Conservation (phyloP, 1,140 invertebrate genomes). For the Caligus rogercresseyi region DNA sequence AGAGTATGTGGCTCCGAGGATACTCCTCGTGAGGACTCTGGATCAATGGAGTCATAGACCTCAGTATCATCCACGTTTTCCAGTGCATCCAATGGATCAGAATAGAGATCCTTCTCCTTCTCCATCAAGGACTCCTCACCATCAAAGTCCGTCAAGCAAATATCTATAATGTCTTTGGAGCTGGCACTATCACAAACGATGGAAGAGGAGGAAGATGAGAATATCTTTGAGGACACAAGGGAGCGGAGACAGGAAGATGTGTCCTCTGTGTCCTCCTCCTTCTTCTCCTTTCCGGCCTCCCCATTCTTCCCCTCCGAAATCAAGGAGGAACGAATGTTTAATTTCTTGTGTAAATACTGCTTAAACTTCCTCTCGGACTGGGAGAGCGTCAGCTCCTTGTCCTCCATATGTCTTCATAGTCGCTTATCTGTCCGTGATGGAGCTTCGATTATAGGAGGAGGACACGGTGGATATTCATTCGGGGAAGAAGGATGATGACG, state of each 20-base stretch:
- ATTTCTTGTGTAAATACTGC: neutral
- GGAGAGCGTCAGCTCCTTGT: conserved; percentile 37
- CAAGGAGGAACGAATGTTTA: neutral
- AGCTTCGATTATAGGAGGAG: conserved; percentile 62
- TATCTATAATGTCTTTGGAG: neutral
- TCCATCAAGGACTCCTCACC: neutral
- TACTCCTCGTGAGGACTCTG: neutral
- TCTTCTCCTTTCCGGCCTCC: conserved; percentile 16
- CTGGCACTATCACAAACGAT: conserved; percentile 7
- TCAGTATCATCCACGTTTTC: neutral
- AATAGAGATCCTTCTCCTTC: neutral
- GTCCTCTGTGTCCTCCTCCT: conserved; percentile 14
- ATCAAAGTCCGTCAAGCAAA: neutral
- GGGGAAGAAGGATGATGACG: neutral
- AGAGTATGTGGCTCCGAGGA: neutral
- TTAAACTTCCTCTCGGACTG: conserved; percentile 5
- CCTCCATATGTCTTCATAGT: conserved; percentile 84
- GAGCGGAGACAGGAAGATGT: conserved; percentile 19
- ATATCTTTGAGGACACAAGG: conserved; percentile 20
- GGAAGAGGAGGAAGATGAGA: neutral
- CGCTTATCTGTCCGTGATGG: conserved; percentile 69
- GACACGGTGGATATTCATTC: conserved; percentile 35
- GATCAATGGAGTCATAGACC: neutral
- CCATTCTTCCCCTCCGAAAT: conserved; percentile 1
- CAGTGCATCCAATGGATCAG: neutral